A percentile compares a stretch with the other conserved stretches of the same genome.
phyloP scores from a whole-genome alignment of 2,113 vertebrate genomes.

The Hystrix brachyura region DNA sequence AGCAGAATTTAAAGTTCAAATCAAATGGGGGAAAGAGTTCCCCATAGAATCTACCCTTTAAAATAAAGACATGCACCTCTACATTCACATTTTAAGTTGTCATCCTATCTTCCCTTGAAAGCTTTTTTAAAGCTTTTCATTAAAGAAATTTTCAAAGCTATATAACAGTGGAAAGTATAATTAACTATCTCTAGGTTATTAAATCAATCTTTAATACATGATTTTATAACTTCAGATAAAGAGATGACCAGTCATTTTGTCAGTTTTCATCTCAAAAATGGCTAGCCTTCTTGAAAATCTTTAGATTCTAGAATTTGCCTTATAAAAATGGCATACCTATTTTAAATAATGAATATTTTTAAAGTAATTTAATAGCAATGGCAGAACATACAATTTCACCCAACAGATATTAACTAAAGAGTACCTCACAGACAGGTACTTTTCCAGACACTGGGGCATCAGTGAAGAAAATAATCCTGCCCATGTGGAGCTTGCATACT shows the following conservation, averaged over 20 bases:
- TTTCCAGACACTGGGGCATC: not conserved
- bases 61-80: not conserved
- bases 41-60: not conserved
- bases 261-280: slow-evolving; percentile 46
- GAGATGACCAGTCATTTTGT: not conserved
- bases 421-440: not conserved
- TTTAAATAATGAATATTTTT: slow-evolving; percentile 7
- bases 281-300: slow-evolving; percentile 13
- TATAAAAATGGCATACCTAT: slow-evolving; percentile 40
- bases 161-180: slow-evolving; percentile 44
- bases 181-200: not conserved
- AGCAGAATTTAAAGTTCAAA: slow-evolving; percentile 62
- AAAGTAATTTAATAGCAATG: not conserved
- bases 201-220: slow-evolving; percentile 30
- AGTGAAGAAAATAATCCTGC: not conserved
- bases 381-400: not conserved
- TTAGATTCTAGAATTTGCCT: slow-evolving; percentile 26
- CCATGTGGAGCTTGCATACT: not conserved
- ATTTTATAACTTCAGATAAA: slow-evolving; percentile 43
- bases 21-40: slow-evolving; percentile 11
- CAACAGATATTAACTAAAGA: not conserved
- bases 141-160: not conserved
- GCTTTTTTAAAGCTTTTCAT: not conserved
- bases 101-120: slow-evolving; percentile 41
- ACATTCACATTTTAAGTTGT: slow-evolving; percentile 39